A percentile compares a stretch with the other conserved stretches of the same genome.
These are phyloP conservation scores for Craseonycteris thonglongyai DNA, from an alignment of 2,113 vertebrate genomes.

Conservation along the genomic window DNA sequence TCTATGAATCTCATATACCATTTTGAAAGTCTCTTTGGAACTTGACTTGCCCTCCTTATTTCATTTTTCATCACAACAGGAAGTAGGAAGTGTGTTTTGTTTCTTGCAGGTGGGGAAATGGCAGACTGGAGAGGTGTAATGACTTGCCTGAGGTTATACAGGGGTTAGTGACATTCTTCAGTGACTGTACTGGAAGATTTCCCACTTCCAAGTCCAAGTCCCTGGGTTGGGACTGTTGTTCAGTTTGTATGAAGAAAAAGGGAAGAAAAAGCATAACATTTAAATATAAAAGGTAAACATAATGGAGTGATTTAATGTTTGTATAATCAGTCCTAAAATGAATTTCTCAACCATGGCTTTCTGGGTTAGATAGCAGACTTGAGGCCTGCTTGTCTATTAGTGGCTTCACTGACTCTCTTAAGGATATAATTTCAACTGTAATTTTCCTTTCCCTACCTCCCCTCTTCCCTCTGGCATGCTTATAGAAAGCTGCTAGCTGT, in stretches of 20 bases:
- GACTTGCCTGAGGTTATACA: background rate
- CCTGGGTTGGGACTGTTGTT: background rate
- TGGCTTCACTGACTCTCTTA: background rate
- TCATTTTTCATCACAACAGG: conserved; percentile 18
- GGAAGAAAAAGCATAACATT: background rate
- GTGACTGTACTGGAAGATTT: background rate
- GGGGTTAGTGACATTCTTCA: background rate
- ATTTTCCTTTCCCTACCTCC: background rate
- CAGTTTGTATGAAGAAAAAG: background rate
- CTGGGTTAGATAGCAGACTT: background rate
- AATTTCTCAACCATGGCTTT: background rate
- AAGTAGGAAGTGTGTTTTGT: background rate
- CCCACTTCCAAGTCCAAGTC: background rate
- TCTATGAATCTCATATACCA: background rate
- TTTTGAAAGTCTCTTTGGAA: background rate
- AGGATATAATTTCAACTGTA: conserved; percentile 3
- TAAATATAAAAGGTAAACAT: background rate
- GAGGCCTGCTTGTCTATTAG: background rate
- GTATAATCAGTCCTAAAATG: background rate
- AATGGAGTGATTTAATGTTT: background rate
- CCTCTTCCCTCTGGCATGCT: background rate
- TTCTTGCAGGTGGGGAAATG: background rate
- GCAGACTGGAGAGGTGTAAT: background rate
- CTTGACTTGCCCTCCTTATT: background rate
- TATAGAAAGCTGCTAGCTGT: background rate